Percentiles rank a stretch among this genome's conserved stretches.
Evolutionary conservation across 2,113 vertebrate species (phyloP).

Genomic region (Chamaetylas fuelleborni): DNA sequence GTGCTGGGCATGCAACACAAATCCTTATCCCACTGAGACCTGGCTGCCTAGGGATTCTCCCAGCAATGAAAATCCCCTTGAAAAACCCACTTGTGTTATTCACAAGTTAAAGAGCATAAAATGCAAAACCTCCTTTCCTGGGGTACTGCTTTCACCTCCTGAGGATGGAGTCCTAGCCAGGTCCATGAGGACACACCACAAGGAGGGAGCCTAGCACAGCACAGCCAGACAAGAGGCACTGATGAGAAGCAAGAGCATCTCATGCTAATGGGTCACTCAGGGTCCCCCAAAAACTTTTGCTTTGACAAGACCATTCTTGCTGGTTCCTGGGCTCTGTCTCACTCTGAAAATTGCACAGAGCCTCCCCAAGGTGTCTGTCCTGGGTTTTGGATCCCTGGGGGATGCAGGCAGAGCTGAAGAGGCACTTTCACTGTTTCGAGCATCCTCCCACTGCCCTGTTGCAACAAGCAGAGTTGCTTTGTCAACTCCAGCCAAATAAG

Average conservation of each 20-base stretch:
- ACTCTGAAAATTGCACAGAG: neutral
- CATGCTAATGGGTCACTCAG: accelerated
- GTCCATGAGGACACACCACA: neutral
- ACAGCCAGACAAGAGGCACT: neutral
- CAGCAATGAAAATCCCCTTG: neutral
- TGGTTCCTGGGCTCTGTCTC: neutral
- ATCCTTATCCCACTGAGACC: neutral
- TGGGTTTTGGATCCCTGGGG: neutral
- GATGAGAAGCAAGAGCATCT: neutral
- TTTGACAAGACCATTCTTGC: neutral
- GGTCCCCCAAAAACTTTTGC: neutral
- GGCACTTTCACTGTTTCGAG: neutral
- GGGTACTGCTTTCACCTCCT: neutral
- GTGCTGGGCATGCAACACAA: neutral
- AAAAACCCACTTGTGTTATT: neutral
- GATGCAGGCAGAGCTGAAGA: constrained; percentile 5
- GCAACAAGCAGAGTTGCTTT: constrained; percentile 28
- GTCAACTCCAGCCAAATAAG: constrained; percentile 51
- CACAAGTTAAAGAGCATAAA: neutral
- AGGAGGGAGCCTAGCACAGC: neutral
- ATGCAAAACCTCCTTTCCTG: neutral
- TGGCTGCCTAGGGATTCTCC: neutral
- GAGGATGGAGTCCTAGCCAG: neutral
- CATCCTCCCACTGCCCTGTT: constrained; percentile 30
- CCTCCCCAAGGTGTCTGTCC: neutral